Evolutionary conservation across 2,113 vertebrate species (phyloP).

Genomic region (Epinephelus lanceolatus): DNA sequence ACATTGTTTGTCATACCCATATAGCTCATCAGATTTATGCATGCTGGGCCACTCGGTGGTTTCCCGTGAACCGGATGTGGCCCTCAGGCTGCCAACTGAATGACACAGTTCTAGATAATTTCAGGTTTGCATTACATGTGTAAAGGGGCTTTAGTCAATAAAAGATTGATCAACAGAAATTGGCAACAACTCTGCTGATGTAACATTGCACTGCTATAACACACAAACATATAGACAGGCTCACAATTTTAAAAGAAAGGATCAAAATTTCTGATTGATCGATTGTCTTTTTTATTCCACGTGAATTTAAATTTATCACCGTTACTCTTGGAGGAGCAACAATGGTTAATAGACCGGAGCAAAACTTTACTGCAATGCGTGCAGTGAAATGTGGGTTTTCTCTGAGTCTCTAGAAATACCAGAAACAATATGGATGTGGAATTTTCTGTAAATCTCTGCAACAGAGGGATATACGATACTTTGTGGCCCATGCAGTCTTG

Average conservation of each 20-base stretch:
- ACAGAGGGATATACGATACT: slow-evolving; percentile 66
- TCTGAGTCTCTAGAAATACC: slow-evolving; percentile 30
- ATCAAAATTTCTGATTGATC: not conserved
- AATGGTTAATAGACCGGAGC: slow-evolving; percentile 20
- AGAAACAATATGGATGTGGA: slow-evolving; percentile 50
- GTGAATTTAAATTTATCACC: slow-evolving; percentile 4
- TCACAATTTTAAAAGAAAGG: not conserved
- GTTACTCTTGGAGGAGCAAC: slow-evolving; percentile 22
- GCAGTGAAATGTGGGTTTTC: slow-evolving; percentile 36
- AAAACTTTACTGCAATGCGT: slow-evolving; percentile 45
- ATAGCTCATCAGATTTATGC: no score
- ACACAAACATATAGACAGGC: not conserved
- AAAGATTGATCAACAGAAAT: not conserved
- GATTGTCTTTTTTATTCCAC: not conserved
- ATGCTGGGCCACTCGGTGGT: no score
- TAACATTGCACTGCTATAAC: not conserved
- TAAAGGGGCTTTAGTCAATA: not conserved
- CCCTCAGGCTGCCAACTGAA: no score
- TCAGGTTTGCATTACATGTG: no score
- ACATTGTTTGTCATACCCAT: no score
- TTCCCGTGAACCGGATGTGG: no score
- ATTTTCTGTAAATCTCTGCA: slow-evolving; percentile 51
- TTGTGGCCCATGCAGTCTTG: slow-evolving; percentile 57
- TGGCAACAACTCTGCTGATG: not conserved
- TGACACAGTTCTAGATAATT: no score